Percentiles rank a stretch among this genome's conserved stretches.
Conservation (phyloP, 2,888 invertebrate species). For the Agrotis exclamationis region DNA sequence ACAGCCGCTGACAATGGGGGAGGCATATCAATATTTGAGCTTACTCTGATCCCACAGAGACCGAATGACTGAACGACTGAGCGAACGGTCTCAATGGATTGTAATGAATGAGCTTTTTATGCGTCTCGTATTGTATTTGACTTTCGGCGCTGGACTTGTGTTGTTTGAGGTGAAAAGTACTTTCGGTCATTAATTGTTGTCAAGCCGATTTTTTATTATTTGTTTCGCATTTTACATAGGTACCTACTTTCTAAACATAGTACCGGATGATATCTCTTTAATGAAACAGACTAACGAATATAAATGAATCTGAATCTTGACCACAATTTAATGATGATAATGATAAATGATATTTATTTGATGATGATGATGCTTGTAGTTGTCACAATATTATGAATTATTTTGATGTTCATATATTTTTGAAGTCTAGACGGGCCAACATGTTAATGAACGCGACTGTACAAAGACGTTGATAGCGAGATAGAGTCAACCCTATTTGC, state of each 20-base stretch:
- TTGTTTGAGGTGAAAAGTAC: conserved; percentile 4
- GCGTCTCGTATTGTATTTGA: conserved; percentile 19
- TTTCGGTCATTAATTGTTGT: background rate
- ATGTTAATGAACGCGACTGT: no score
- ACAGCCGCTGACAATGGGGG: conserved; percentile 37
- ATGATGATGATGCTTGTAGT: no score
- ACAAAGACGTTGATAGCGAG: background rate
- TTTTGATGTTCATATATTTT: no score
- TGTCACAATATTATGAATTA: no score
- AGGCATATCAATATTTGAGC: conserved; percentile 54
- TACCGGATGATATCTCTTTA: no score
- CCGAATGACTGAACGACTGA: conserved; percentile 14
- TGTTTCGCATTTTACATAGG: background rate
- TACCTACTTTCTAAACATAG: no score
- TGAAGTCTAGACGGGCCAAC: no score
- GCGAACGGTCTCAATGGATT: conserved; percentile 25
- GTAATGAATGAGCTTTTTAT: conserved; percentile 47
- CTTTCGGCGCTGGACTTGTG: background rate
- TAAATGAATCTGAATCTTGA: no score
- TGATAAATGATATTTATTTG: no score
- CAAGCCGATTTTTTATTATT: background rate
- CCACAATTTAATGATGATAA: no score
- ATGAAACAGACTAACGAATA: no score
- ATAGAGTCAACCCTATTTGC: background rate
- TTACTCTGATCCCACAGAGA: conserved; percentile 34